Conservation (phyloP, 2,113 vertebrate species). For the Tachycineta bicolor region DNA sequence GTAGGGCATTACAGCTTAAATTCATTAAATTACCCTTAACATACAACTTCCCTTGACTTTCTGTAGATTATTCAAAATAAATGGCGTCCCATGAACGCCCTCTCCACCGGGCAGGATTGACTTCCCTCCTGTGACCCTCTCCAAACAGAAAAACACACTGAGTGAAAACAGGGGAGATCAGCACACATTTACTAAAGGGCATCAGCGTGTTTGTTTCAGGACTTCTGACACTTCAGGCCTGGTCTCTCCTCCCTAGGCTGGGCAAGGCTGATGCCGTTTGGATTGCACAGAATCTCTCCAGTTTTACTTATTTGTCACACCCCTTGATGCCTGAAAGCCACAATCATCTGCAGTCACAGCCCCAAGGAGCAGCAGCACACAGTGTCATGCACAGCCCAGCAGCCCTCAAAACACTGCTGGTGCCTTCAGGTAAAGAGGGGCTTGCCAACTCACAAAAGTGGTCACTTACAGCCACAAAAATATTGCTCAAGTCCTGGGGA, state of each 20-base stretch:
- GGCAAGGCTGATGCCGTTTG: neutral
- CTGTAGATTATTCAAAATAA: conserved; percentile 11
- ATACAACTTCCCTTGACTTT: conserved; percentile 13
- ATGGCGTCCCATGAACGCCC: neutral
- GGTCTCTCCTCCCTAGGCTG: neutral
- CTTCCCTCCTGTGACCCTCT: neutral
- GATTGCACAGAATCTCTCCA: neutral
- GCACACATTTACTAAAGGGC: rapidly evolving
- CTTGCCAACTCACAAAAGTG: neutral
- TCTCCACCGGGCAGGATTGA: neutral
- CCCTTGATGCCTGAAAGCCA: neutral
- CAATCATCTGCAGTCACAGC: rapidly evolving
- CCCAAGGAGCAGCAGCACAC: neutral
- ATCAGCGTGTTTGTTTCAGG: rapidly evolving
- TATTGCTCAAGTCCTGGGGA: neutral
- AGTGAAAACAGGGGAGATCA: neutral
- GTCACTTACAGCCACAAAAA: neutral
- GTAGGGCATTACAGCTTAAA: conserved; percentile 15
- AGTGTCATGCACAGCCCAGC: neutral
- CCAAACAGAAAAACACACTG: neutral
- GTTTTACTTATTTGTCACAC: neutral
- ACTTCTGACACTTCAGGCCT: neutral
- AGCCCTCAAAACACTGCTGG: neutral
- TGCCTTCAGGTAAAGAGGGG: neutral
- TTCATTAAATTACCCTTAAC: neutral